Conservation (phyloP, 2,797 vertebrate species). For the Synanceia verrucosa region DNA sequence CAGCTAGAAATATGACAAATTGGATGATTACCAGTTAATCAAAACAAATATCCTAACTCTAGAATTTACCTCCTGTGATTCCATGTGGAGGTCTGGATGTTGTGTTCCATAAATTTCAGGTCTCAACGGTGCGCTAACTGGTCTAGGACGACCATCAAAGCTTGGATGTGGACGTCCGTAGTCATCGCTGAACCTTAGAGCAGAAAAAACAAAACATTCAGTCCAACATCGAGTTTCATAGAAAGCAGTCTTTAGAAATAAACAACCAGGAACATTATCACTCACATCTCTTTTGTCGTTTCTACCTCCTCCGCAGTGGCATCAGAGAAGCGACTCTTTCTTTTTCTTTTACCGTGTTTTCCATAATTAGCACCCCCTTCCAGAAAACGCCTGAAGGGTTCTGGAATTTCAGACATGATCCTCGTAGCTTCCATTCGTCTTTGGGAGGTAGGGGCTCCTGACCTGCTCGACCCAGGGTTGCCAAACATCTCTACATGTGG, state of each 20-base stretch:
- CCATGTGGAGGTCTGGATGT: constrained; percentile 21
- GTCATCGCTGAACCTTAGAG: constrained; percentile 41
- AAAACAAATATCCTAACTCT: neutral
- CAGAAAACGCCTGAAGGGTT: constrained; percentile 76
- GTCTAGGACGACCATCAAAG: constrained; percentile 4
- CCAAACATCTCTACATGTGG: neutral
- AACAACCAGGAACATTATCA: neutral
- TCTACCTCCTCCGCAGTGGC: constrained; percentile 73
- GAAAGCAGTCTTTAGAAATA: neutral
- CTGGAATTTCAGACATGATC: constrained; percentile 66
- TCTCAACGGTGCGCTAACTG: neutral
- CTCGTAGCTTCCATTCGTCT: constrained; percentile 33
- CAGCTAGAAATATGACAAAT: neutral
- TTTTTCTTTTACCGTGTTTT: constrained; percentile 62
- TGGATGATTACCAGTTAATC: neutral
- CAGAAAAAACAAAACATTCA: neutral
- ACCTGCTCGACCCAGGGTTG: constrained; percentile 10
- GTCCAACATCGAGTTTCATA: neutral
- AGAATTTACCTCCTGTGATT: constrained; percentile 51
- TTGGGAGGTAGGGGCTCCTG: constrained; percentile 10
- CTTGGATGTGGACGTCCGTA: constrained; percentile 32
- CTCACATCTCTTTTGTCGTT: constrained; percentile 71
- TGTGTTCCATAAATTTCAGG: constrained; percentile 27
- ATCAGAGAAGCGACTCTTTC: constrained; percentile 80
- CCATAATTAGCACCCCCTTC: constrained; percentile 17